A percentile compares a stretch with the other conserved stretches of the same genome.
Evolutionary conservation across 2,888 invertebrate species (phyloP).

Genomic region (Cheiracanthium punctorium): DNA sequence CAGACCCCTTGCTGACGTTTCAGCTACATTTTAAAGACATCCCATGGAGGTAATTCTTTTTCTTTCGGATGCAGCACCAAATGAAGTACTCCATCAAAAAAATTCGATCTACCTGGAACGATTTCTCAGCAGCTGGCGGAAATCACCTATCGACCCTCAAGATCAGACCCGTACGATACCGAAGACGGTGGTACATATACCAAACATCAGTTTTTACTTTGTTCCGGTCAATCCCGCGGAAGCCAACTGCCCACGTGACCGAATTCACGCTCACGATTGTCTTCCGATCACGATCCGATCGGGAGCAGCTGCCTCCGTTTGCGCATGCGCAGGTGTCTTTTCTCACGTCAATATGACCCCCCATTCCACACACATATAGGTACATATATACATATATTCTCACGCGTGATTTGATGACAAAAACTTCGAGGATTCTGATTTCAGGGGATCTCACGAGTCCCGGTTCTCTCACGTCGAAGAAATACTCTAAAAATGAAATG

Average conservation of each 20-base stretch:
- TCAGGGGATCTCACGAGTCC: conserved; percentile 1
- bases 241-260: conserved; percentile 57
- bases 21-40: no score
- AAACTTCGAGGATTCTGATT: neutral
- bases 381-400: no score
- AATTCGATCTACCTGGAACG: neutral
- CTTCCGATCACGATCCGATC: conserved; percentile 20
- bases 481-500: neutral
- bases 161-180: neutral
- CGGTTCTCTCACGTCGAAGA: conserved; percentile 22
- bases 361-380: no score
- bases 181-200: neutral
- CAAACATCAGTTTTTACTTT: neutral
- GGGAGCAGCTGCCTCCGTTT: conserved; percentile 53
- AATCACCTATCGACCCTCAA: conserved; percentile 39
- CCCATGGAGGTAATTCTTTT: no score
- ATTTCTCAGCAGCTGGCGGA: conserved; percentile 56
- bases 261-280: conserved; percentile 48
- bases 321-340: conserved; percentile 63
- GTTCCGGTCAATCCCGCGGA: conserved; percentile 40
- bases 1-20: no score
- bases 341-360: conserved; percentile 27
- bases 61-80: no score
- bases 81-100: neutral
- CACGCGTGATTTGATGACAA: conserved; percentile 4